These are phyloP conservation scores for Pyrrhia umbra DNA, from an alignment of 2,888 invertebrate genomes.

Conservation along the genomic window DNA sequence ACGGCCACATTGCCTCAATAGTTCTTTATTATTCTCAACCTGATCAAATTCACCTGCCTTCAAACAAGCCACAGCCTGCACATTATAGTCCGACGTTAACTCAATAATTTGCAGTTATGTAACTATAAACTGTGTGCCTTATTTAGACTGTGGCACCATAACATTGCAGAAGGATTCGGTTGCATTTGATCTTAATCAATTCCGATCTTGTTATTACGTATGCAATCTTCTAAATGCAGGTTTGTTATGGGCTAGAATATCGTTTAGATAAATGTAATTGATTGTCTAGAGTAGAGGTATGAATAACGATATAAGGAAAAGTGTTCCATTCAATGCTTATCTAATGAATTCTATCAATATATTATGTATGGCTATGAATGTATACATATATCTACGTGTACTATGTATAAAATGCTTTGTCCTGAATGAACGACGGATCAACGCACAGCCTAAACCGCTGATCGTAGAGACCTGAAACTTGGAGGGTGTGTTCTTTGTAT, in stretches of 20 bases:
- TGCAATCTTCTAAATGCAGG: slow-evolving; percentile 44
- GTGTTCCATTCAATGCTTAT: slow-evolving; percentile 24
- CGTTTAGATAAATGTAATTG: slow-evolving; percentile 42
- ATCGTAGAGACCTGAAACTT: too few species aligned
- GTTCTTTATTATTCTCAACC: slow-evolving; percentile 38
- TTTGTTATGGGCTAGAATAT: slow-evolving; percentile 40
- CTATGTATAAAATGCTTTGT: too few species aligned
- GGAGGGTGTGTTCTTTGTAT: too few species aligned
- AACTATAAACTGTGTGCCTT: slow-evolving; percentile 9
- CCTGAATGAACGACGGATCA: too few species aligned
- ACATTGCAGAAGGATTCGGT: slow-evolving; percentile 31
- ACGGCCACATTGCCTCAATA: slow-evolving; percentile 40
- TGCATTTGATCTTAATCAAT: slow-evolving; percentile 36
- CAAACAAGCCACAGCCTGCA: slow-evolving; percentile 9
- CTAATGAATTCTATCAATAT: slow-evolving; percentile 37
- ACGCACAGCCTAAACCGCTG: too few species aligned
- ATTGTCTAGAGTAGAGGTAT: slow-evolving; percentile 33
- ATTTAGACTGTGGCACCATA: slow-evolving; percentile 4
- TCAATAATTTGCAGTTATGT: slow-evolving; percentile 4
- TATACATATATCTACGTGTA: too few species aligned
- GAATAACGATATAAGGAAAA: slow-evolving; percentile 32
- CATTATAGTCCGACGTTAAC: slow-evolving; percentile 13
- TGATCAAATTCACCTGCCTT: slow-evolving; percentile 42
- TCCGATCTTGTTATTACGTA: slow-evolving; percentile 28
- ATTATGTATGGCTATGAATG: neutral